A percentile compares a stretch with the other conserved stretches of the same genome.
These are phyloP conservation scores for Xylocampa areola DNA, from an alignment of 2,888 invertebrate species.

Conservation along the genomic window DNA sequence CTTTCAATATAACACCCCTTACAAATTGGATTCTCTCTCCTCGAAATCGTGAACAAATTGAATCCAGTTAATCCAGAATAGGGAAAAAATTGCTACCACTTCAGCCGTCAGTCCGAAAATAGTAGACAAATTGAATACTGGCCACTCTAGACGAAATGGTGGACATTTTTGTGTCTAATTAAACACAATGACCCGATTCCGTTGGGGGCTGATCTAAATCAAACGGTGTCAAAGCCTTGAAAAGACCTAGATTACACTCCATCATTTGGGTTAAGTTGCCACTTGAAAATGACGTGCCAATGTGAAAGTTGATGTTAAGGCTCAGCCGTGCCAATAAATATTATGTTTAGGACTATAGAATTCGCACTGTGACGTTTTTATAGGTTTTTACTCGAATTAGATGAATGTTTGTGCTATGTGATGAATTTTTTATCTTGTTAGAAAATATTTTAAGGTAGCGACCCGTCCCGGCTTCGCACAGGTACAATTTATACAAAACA, in stretches of 20 bases:
- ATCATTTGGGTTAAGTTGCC: slow-evolving; percentile 49
- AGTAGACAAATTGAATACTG: slow-evolving; percentile 9
- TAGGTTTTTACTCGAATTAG: no score
- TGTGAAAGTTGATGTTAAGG: no score
- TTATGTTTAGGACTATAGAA: no score
- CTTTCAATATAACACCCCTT: slow-evolving; percentile 10
- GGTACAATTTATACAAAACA: no score
- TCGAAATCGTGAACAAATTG: slow-evolving; percentile 13
- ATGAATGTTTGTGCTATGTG: no score
- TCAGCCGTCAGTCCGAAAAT: slow-evolving; percentile 4
- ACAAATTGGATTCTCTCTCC: slow-evolving; percentile 15
- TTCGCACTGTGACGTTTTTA: no score
- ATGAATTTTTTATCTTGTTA: no score
- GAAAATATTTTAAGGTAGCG: no score
- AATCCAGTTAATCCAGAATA: slow-evolving; percentile 16
- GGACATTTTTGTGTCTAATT: slow-evolving; percentile 19
- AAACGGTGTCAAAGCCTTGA: slow-evolving; percentile 50
- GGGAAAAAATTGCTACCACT: slow-evolving; percentile 23
- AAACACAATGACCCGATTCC: slow-evolving; percentile 36
- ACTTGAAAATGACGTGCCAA: slow-evolving; percentile 41
- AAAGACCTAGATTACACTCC: slow-evolving; percentile 39
- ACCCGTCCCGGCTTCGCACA: no score
- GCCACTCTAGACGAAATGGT: slow-evolving; percentile 1
- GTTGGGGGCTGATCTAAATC: slow-evolving; percentile 36
- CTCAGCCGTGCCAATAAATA: no score